These are phyloP conservation scores for Carettochelys insculpta DNA, from an alignment of 2,113 vertebrate species.

Conservation along the genomic window DNA sequence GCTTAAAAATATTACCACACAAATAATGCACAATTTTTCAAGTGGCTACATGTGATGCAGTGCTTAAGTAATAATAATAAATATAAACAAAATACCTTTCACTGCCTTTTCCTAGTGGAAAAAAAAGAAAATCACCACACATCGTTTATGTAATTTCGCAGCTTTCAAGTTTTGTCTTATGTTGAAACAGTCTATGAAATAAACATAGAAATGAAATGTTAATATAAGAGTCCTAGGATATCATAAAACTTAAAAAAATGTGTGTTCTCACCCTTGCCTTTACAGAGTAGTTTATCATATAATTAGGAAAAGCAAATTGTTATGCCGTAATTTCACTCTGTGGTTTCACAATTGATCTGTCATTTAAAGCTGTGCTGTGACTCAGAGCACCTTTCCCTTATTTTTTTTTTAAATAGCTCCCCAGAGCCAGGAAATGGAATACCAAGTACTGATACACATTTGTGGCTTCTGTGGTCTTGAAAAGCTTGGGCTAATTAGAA, in stretches of 20 bases:
- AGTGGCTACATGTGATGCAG: neutral
- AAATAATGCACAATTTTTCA: neutral
- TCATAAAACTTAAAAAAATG: neutral
- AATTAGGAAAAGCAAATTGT: neutral
- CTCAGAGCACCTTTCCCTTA: neutral
- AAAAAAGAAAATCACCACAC: neutral
- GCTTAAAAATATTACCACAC: neutral
- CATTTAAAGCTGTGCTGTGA: neutral
- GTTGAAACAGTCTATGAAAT: neutral
- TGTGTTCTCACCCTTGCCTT: neutral
- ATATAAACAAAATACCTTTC: neutral
- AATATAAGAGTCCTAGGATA: neutral
- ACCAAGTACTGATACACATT: too few species aligned
- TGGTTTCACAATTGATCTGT: neutral
- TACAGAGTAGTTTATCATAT: neutral
- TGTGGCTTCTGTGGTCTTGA: neutral
- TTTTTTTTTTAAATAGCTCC: neutral
- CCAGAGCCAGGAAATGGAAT: neutral
- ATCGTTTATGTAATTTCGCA: neutral
- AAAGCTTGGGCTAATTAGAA: neutral
- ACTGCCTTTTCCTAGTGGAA: neutral
- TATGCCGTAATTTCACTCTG: neutral
- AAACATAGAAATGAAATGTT: neutral
- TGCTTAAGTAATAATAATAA: neutral
- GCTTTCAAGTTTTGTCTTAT: neutral